Conservation (phyloP, 2,113 vertebrate genomes). For the Gavialis gangeticus region DNA sequence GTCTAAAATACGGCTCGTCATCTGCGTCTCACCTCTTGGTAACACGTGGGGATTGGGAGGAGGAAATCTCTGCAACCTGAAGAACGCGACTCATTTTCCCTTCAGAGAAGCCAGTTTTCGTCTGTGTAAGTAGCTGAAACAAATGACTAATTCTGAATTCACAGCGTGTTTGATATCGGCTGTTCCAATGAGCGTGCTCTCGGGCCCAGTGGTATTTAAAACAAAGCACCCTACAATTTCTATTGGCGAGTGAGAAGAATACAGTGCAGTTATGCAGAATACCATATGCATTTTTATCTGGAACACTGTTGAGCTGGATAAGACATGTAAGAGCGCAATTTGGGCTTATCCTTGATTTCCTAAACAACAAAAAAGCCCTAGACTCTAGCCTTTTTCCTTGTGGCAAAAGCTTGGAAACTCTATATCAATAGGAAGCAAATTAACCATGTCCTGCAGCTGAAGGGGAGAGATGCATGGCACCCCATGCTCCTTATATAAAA, state of each 20-base stretch:
- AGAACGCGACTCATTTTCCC: not conserved
- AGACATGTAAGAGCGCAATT: not conserved
- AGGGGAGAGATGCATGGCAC: not conserved
- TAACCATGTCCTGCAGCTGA: not conserved
- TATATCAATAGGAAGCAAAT: not conserved
- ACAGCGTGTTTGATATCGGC: not conserved
- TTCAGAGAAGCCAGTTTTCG: not conserved
- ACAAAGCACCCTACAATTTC: not conserved
- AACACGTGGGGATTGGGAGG: not conserved
- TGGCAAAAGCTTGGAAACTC: not conserved
- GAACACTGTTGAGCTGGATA: not conserved
- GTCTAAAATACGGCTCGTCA: not conserved
- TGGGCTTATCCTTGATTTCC: not conserved
- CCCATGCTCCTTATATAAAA: not conserved
- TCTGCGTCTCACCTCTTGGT: not conserved
- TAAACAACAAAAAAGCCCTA: not conserved
- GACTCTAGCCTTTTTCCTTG: not conserved
- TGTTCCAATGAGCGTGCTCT: not conserved
- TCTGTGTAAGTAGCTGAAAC: not conserved
- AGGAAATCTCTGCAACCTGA: not conserved
- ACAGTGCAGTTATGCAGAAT: constrained; percentile 1
- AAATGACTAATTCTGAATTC: not conserved
- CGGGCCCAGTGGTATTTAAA: not conserved
- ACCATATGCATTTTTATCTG: not conserved
- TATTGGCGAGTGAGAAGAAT: not conserved